Conservation (phyloP, 2,113 vertebrate genomes). For the Corvus moneduloides region DNA sequence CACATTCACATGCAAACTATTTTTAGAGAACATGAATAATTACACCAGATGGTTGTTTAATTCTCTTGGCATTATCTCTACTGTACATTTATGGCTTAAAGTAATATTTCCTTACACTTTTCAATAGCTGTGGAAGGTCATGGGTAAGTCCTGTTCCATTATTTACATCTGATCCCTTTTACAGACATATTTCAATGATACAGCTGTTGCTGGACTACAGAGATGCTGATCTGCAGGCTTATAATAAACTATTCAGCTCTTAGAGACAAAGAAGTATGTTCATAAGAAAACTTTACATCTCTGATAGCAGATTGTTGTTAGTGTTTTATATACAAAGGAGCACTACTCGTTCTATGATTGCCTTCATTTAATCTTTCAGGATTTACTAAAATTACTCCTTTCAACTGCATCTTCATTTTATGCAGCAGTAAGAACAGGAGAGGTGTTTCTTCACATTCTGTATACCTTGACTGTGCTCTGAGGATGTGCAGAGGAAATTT, state of each 20-base stretch:
- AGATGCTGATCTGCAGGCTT: conserved; percentile 46
- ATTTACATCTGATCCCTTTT: conserved; percentile 50
- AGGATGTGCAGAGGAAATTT: background rate
- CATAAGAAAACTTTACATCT: conserved; percentile 18
- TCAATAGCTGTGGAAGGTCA: conserved; percentile 37
- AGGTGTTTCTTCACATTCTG: conserved; percentile 4
- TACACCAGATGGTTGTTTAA: conserved; percentile 77
- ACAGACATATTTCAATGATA: conserved; percentile 23
- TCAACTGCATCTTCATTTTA: conserved; percentile 3
- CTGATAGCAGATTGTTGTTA: conserved; percentile 28
- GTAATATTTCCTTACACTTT: conserved; percentile 66
- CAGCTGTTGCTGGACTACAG: conserved; percentile 21
- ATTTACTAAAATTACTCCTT: conserved; percentile 41
- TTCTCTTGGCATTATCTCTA: conserved; percentile 73
- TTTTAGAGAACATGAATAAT: conserved; percentile 76
- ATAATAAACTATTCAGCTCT: conserved; percentile 1
- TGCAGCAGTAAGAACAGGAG: background rate
- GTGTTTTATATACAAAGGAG: conserved; percentile 54
- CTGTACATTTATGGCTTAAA: conserved; percentile 72
- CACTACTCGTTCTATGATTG: conserved; percentile 4
- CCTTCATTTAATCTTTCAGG: conserved; percentile 36
- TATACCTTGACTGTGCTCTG: background rate
- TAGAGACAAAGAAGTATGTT: background rate
- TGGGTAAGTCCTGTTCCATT: conserved; percentile 12
- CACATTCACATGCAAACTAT: conserved; percentile 69